These are phyloP conservation scores for Podocnemis expansa DNA, from an alignment of 2,113 vertebrate species.

Conservation along the genomic window DNA sequence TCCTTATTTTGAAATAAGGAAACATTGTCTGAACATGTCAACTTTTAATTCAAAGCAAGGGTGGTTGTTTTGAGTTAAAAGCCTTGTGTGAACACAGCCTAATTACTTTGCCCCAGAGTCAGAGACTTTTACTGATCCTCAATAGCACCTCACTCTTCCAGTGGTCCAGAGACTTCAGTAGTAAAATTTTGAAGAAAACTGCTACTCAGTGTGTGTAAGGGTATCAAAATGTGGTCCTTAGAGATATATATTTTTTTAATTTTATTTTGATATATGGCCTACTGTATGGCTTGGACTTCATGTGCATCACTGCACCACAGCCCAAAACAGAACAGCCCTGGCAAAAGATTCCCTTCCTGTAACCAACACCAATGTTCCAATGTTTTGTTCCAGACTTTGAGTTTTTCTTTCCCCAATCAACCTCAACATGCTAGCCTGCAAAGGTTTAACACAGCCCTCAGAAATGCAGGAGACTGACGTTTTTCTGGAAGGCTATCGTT, in stretches of 20 bases:
- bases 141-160: background rate
- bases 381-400: background rate
- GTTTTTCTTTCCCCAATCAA: background rate
- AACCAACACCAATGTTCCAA: background rate
- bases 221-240: background rate
- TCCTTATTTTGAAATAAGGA: no score
- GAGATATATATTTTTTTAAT: no score
- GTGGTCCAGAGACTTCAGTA: background rate
- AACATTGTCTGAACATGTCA: no score
- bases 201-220: background rate
- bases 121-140: background rate
- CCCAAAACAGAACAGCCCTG: background rate
- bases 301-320: background rate
- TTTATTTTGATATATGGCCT: background rate
- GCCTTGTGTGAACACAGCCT: no score
- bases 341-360: background rate
- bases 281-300: background rate
- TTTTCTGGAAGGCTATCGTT: background rate
- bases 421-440: background rate
- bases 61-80: no score
- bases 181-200: background rate
- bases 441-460: background rate
- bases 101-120: background rate
- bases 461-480: background rate
- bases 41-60: no score